A percentile compares a stretch with the other conserved stretches of the same genome.
Conservation (phyloP, 2,113 vertebrate species). For the Plotosus lineatus region DNA sequence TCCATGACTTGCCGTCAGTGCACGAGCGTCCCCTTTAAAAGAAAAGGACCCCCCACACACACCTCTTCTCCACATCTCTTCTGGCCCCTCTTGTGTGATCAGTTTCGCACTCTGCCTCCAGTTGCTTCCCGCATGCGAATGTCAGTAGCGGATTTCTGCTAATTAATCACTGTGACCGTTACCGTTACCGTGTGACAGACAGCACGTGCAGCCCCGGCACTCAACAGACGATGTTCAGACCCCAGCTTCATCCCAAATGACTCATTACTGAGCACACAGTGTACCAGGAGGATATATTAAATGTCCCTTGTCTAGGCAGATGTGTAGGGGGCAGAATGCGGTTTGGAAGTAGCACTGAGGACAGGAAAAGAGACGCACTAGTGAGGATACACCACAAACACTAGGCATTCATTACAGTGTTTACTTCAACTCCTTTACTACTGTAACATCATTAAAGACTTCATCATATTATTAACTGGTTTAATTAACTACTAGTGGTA, state of each 20-base stretch:
- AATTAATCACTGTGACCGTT: not conserved
- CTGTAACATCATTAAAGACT: not conserved
- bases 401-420: not conserved
- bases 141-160: not conserved
- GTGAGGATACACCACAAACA: not conserved
- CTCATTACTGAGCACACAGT: not conserved
- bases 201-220: not conserved
- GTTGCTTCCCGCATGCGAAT: conserved; percentile 32
- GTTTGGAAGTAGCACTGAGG: not conserved
- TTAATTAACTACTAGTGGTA: not conserved
- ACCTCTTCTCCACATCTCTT: not conserved
- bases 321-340: not conserved
- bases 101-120: conserved; percentile 26
- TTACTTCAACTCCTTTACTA: not conserved
- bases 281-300: not conserved
- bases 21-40: conserved; percentile 39
- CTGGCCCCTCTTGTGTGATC: not conserved
- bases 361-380: not conserved
- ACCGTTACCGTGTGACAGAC: not conserved
- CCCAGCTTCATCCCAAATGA: not conserved
- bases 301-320: conserved; percentile 4
- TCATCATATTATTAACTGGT: not conserved
- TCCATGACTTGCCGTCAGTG: not conserved
- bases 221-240: not conserved
- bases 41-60: not conserved